Percentiles rank a stretch among this genome's conserved stretches.
phyloP scores from a whole-genome alignment of 2,113 vertebrate species.

The Dicentrarchus labrax region DNA sequence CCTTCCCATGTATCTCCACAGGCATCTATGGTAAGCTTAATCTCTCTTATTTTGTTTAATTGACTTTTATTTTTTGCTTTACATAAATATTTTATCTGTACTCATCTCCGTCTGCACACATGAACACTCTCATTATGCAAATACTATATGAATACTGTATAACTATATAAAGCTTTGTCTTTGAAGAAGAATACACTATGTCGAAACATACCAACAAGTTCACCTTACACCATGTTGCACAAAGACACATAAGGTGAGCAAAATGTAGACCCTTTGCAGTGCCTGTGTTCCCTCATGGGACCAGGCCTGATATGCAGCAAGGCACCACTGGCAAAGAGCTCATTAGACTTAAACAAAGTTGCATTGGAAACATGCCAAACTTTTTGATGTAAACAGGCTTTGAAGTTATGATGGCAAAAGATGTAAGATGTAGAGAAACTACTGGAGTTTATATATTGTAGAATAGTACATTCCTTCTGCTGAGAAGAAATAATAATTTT shows the following conservation, averaged over 20 bases:
- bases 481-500: constrained; percentile 1
- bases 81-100: constrained; percentile 1
- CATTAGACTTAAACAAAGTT: constrained; percentile 67
- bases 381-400: constrained; percentile 39
- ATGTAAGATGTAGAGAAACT: constrained; percentile 21
- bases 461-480: not conserved
- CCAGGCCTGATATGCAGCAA: constrained; percentile 44
- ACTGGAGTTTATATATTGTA: not conserved
- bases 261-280: constrained; percentile 40
- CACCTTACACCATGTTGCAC: constrained; percentile 45
- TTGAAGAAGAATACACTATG: constrained; percentile 10
- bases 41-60: not conserved
- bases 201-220: constrained; percentile 30
- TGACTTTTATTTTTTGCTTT: not conserved
- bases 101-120: not conserved
- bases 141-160: not conserved
- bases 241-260: constrained; percentile 53
- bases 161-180: constrained; percentile 6
- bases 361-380: constrained; percentile 53
- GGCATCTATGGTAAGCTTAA: constrained; percentile 96
- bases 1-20: constrained; percentile 99
- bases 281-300: constrained; percentile 41
- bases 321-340: constrained; percentile 40
- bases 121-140: not conserved
- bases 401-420: constrained; percentile 12